Percentiles rank a stretch among this genome's conserved stretches.
Evolutionary conservation across 2,888 invertebrate genomes (phyloP).

Genomic region (Drosophila nigricruria): DNA sequence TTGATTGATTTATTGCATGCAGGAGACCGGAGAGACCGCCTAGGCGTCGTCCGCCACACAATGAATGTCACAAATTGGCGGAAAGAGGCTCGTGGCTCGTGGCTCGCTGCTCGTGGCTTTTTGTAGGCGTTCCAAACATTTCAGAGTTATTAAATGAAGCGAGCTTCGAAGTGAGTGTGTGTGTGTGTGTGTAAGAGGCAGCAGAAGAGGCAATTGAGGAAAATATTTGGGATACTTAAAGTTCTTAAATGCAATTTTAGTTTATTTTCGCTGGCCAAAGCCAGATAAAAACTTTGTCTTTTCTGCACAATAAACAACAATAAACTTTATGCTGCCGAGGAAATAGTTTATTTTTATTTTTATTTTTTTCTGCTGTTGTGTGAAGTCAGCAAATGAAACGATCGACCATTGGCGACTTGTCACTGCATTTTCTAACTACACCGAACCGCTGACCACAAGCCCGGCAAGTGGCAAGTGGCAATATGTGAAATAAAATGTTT

Average conservation of each 20-base stretch:
- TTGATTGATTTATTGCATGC: conserved; percentile 64
- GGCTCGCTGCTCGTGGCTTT: conserved; percentile 13
- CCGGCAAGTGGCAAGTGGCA: conserved; percentile 21
- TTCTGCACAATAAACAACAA: conserved; percentile 54
- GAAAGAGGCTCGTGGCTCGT: conserved; percentile 24
- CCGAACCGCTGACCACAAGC: conserved; percentile 42
- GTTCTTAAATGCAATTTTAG: conserved; percentile 25
- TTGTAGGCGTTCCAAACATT: conserved; percentile 36
- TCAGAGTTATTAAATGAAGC: conserved; percentile 46
- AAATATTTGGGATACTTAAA: conserved; percentile 4
- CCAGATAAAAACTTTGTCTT: conserved; percentile 22
- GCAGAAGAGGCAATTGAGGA: neutral
- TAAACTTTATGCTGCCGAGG: conserved; percentile 41
- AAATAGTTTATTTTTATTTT: conserved; percentile 15
- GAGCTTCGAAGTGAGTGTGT: conserved; percentile 1
- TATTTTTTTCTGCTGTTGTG: neutral
- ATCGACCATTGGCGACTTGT: conserved; percentile 47
- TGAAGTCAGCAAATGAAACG: conserved; percentile 18
- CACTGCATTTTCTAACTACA: conserved; percentile 48
- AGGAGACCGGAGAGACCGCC: conserved; percentile 30
- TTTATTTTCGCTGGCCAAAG: conserved; percentile 39
- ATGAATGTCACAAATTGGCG: conserved; percentile 55
- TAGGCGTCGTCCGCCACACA: conserved; percentile 46
- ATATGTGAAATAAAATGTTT: conserved; percentile 65
- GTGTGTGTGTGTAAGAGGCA: neutral